Conservation (phyloP, 2,797 vertebrate genomes). For the Mormyrus proboscirostris region DNA sequence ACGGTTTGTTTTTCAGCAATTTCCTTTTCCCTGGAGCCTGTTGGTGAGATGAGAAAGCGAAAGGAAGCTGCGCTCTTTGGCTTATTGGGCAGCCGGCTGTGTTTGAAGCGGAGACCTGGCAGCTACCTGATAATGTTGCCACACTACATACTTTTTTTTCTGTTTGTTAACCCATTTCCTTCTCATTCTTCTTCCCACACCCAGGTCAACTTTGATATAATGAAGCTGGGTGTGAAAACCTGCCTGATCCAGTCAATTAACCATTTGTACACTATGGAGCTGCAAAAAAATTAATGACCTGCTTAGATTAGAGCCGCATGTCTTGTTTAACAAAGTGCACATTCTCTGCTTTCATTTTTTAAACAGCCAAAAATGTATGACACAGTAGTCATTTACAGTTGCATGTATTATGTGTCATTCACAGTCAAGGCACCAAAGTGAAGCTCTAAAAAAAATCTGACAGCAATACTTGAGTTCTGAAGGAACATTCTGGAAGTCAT, state of each 20-base stretch:
- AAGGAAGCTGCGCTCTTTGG: neutral
- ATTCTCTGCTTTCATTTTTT: neutral
- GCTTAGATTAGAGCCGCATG: neutral
- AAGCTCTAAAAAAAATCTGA: neutral
- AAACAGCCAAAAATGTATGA: neutral
- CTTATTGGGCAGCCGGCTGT: neutral
- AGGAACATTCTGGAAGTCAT: neutral
- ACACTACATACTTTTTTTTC: neutral
- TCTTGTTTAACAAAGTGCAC: neutral
- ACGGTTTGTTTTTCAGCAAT: neutral
- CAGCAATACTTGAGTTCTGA: neutral
- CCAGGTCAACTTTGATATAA: neutral
- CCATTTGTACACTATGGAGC: neutral
- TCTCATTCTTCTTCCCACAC: neutral
- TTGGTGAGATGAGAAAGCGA: neutral
- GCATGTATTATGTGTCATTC: neutral
- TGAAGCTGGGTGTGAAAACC: neutral
- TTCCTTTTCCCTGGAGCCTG: neutral
- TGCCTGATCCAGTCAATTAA: neutral
- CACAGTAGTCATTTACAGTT: neutral
- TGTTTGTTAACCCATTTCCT: neutral
- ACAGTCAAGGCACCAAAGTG: neutral
- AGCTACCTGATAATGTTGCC: neutral
- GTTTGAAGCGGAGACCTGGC: neutral
- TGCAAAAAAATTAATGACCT: neutral